These are phyloP conservation scores for Mongoloraphidia duomilia DNA, from an alignment of 2,888 invertebrate genomes.

Conservation along the genomic window DNA sequence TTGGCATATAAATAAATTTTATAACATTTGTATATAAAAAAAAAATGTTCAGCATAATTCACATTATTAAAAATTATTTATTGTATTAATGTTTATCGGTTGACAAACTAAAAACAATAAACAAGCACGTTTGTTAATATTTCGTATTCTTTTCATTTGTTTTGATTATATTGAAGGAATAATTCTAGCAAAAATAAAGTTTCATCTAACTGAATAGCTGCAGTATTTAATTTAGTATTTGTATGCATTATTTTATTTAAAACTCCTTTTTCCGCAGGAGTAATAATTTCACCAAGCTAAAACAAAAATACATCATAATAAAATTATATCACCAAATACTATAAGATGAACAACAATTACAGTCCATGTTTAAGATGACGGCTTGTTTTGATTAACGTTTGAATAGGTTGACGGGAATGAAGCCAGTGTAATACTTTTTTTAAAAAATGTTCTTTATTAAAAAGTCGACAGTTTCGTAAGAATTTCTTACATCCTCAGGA, in stretches of 20 bases:
- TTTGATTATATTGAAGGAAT: constrained; percentile 44
- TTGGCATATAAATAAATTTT: too few relatives aligned
- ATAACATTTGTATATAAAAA: not conserved
- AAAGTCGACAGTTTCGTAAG: too few relatives aligned
- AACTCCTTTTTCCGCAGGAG: constrained; percentile 68
- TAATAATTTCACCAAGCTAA: constrained; percentile 72
- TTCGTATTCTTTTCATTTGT: constrained; percentile 2
- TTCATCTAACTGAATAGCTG: constrained; percentile 68
- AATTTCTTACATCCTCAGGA: too few relatives aligned
- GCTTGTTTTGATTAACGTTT: too few relatives aligned
- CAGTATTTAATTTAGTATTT: constrained; percentile 60
- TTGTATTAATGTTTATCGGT: not conserved
- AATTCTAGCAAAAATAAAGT: constrained; percentile 70
- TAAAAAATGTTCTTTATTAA: too few relatives aligned
- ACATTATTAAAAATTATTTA: not conserved
- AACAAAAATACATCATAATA: constrained; percentile 18
- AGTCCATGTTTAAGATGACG: too few relatives aligned
- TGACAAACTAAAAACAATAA: not conserved
- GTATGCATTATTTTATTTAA: constrained; percentile 58
- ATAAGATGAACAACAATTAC: constrained; percentile 5
- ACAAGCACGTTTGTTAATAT: not conserved
- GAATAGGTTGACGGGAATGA: too few relatives aligned
- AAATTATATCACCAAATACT: constrained; percentile 5
- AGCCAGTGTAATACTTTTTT: too few relatives aligned
- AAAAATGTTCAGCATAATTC: not conserved